Conservation (phyloP, 2,888 invertebrate species). For the Hypomecis punctinalis region DNA sequence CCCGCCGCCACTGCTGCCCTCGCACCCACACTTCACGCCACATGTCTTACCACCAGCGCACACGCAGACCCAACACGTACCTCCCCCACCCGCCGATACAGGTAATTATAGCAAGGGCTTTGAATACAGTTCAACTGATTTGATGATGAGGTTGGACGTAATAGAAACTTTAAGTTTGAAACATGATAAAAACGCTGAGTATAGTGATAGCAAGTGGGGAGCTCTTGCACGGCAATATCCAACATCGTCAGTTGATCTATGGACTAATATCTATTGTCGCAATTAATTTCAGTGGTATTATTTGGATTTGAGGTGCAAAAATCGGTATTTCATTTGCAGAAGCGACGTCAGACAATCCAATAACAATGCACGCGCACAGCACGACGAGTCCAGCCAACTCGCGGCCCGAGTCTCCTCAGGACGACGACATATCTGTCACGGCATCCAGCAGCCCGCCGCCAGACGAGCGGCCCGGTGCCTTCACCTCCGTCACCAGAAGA, state of each 20-base stretch:
- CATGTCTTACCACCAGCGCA: constrained; percentile 84
- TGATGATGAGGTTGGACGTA: no score
- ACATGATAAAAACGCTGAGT: no score
- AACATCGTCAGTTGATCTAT: no score
- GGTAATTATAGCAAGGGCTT: constrained; percentile 58
- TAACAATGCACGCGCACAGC: constrained; percentile 87
- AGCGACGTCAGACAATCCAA: constrained; percentile 72
- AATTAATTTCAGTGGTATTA: no score
- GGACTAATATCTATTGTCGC: no score
- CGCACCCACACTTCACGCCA: constrained; percentile 85
- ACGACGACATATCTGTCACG: constrained; percentile 87
- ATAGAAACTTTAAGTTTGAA: no score
- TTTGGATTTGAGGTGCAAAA: no score
- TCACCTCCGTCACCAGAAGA: constrained; percentile 80
- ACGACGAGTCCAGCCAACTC: constrained; percentile 89
- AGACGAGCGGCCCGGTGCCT: constrained; percentile 82
- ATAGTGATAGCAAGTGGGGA: no score
- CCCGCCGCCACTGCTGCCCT: constrained; percentile 77
- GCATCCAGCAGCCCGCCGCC: constrained; percentile 84
- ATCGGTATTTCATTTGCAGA: constrained; percentile 56
- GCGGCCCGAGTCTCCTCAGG: constrained; percentile 83
- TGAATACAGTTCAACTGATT: no score
- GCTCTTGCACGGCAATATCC: no score
- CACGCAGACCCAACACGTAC: constrained; percentile 73
- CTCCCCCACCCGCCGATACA: constrained; percentile 82